Evolutionary conservation across 2,113 vertebrate genomes (phyloP), one percentile per base, ranked within the genome.

Genomic region (Lagopus leucura): DNA sequence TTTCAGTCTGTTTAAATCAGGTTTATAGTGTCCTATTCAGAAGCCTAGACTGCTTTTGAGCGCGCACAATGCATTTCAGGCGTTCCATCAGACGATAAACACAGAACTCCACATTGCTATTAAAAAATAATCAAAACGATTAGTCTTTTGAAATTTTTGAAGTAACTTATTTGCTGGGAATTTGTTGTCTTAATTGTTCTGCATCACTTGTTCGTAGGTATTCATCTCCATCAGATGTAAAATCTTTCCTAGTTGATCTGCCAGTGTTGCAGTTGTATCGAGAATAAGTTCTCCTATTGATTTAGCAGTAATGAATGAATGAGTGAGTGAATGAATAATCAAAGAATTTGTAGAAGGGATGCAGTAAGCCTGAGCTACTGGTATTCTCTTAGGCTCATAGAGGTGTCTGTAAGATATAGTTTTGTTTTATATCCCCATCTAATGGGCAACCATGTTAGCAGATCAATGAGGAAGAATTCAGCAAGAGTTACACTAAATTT

Each of bases 1-100:
- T 98, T 98, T 98, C 97, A 97, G 1, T 98, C 97, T 98, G 97
- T 98, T 97, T 96, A 98, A 97, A 98, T 98, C 97, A 98, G 97
- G 97, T 98, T 98, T 97, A 97, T 96, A 97, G 96, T 96, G 88
- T 97, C 83, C 97, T 96, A 98, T 98, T 98, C 97, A 98, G 95
- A 95, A 93, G 92, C 88, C 67, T 90, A 85, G 93, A 78, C 93
- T 88, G 88, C 96, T 97, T 98, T 97, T 97, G 87, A 97, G 97
- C 10, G 19, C 60, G 86, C 91, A 98, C 98, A 98, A 98, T 97
- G 96, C 96, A 97, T 98, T 98, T 98, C 97, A 97, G 94, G 89
- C 89, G 34, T 96, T 97, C 90, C 88, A 92, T 97, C 95, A 97
- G 97, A 97, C 96, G 30, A 97, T 89, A 97, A 98, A 98, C 94